Evolutionary conservation across 2,797 vertebrate genomes (phyloP).

Genomic region (Strix occidentalis): DNA sequence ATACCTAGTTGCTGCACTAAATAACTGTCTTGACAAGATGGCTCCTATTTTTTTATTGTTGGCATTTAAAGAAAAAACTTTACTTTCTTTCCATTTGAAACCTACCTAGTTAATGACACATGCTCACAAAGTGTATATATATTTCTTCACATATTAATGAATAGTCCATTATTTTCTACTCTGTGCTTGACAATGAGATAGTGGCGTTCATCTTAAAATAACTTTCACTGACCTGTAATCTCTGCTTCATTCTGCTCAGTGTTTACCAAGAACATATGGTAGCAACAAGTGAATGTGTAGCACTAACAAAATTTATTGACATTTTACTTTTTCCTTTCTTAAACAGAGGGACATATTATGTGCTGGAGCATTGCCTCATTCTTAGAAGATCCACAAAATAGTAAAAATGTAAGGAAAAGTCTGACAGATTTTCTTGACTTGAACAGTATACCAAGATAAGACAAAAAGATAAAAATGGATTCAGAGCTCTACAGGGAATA

Average conservation of each 20-base stretch:
- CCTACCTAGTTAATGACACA: background rate
- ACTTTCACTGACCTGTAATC: background rate
- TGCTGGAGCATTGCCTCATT: slow-evolving; percentile 69
- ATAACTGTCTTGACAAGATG: background rate
- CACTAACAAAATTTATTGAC: background rate
- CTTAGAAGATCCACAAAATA: slow-evolving; percentile 62
- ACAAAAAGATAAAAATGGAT: background rate
- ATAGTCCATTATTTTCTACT: background rate
- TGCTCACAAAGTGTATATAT: background rate
- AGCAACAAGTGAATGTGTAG: background rate
- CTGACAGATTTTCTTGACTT: background rate
- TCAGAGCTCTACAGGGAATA: background rate
- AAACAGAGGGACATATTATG: slow-evolving; percentile 71
- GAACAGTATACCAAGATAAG: background rate
- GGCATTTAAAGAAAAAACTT: background rate
- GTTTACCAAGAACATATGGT: background rate
- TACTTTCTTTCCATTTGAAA: background rate
- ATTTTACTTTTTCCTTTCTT: background rate
- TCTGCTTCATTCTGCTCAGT: background rate
- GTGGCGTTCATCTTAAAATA: background rate
- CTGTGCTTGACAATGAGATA: background rate
- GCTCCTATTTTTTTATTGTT: background rate
- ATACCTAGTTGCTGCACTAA: background rate
- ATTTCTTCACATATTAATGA: background rate
- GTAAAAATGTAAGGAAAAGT: slow-evolving; percentile 64